Percentiles rank a stretch among this genome's conserved stretches.
Conservation (phyloP, 1,140 invertebrate genomes). For the Scylla paramamosain region DNA sequence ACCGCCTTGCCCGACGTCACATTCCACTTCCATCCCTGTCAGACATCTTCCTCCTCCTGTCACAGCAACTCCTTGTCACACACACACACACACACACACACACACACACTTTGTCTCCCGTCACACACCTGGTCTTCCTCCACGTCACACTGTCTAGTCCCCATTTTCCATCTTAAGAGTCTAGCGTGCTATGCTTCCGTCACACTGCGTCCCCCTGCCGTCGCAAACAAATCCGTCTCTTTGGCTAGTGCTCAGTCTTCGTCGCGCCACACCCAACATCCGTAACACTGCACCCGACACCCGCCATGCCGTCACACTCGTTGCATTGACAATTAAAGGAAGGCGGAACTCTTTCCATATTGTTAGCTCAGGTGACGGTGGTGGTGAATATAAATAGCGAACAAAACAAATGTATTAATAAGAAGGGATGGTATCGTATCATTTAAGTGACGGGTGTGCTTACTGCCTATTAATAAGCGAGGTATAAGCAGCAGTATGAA, state of each 20-base stretch:
- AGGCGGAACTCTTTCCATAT: no score
- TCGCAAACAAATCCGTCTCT: not conserved
- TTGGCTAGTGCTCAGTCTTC: not conserved
- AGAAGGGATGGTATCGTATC: no score
- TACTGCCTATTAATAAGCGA: no score
- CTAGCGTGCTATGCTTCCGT: not conserved
- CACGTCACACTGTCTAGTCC: not conserved
- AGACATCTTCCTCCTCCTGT: not conserved
- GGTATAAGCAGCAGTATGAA: not conserved
- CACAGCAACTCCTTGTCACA: not conserved
- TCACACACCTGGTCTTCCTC: not conserved
- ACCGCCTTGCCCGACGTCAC: not conserved
- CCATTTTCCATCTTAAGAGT: not conserved
- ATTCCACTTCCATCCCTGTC: not conserved
- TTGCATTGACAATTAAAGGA: no score
- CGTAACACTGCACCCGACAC: not conserved
- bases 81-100: slow-evolving; percentile 58
- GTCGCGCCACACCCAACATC: not conserved
- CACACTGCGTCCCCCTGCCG: not conserved
- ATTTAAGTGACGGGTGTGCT: no score
- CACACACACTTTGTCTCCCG: not conserved
- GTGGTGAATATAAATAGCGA: no score
- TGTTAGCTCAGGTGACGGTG: no score
- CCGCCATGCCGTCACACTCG: not conserved
- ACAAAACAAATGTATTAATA: no score